Evolutionary conservation across 2,888 invertebrate species (phyloP), one percentile per base, ranked within the genome.

Genomic region (Cacoxenus indagator): DNA sequence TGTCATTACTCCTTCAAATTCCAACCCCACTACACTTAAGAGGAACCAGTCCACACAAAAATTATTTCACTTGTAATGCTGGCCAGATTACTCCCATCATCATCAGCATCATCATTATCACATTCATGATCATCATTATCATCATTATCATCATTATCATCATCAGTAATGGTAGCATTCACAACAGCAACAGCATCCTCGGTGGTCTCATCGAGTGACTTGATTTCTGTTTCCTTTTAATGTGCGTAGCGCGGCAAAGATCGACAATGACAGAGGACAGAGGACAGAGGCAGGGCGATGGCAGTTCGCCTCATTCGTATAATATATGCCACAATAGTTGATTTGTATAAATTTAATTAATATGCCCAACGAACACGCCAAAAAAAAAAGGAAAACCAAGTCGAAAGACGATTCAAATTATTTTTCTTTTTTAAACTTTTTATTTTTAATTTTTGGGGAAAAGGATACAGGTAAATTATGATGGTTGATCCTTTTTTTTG

Each of bases 151-250:
- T 37, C 37, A 37, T 8, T 37, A 37, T 8, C 37, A 37, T 11
- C 37, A 8, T 17, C 51, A 51, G 43, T 48, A 26, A 48, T 48
- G 14, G 67, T 73, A 67, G 61, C 62, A 57, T 51, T 59, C 70
- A 74, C 77, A 67, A 69, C 82, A 79, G 77, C 74, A 71, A 71
- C 70, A 69, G 65, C 65, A 54, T 67, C 76, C 75, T 76, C 76
- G 85, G 84, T 85, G 85, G 84, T 85, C 85, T 74, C 73, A 74
- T 77, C 74, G 74, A 78, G 75, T 77, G 75, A 75, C 76, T 84
- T 84, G 84, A 85, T 85, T 77, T 81, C 85, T 84, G 84, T 81
- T 85, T 85, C 85, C 85, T 84, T 67, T 64, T 29, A 37, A 43
- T 26, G 46, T 78, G 64, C 75, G 61, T 22, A 70, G 73, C 72